These are phyloP conservation scores for Epinephelus cyanopodus DNA, from an alignment of 2,113 vertebrate species.

Conservation along the genomic window DNA sequence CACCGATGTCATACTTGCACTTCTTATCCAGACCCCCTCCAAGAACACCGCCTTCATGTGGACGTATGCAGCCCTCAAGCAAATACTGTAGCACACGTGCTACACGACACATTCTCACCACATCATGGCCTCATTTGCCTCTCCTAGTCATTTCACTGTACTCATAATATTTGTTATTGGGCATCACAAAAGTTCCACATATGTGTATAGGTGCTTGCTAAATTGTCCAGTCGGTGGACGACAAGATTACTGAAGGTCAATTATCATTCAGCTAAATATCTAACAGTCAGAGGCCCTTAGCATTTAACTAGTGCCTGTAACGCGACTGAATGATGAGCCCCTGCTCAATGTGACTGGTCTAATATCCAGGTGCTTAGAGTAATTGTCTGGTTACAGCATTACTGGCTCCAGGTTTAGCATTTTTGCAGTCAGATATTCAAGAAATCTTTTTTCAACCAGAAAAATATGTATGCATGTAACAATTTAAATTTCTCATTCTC, in stretches of 20 bases:
- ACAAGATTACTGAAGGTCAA: neutral
- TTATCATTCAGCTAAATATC: neutral
- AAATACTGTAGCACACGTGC: neutral
- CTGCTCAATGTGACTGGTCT: neutral
- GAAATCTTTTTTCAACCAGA: too few relatives aligned
- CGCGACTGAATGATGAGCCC: neutral
- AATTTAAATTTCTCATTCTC: too few relatives aligned
- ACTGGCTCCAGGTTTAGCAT: too few relatives aligned
- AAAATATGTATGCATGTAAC: too few relatives aligned
- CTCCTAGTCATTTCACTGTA: neutral
- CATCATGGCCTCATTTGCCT: neutral
- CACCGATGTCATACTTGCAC: conserved; percentile 24
- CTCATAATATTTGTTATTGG: neutral
- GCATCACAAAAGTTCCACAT: neutral
- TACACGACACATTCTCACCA: neutral
- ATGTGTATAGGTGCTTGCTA: neutral
- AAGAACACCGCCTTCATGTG: neutral
- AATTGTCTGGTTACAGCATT: neutral
- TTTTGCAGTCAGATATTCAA: too few relatives aligned
- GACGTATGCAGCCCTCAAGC: neutral
- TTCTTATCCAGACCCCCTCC: conserved; percentile 8
- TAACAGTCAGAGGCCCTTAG: neutral
- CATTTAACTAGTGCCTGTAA: neutral
- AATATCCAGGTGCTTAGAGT: neutral
- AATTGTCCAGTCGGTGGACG: too few relatives aligned